Evolutionary conservation across 2,113 vertebrate genomes (phyloP), one percentile per base, ranked within the genome.

Genomic region (Morphnarchus princeps): DNA sequence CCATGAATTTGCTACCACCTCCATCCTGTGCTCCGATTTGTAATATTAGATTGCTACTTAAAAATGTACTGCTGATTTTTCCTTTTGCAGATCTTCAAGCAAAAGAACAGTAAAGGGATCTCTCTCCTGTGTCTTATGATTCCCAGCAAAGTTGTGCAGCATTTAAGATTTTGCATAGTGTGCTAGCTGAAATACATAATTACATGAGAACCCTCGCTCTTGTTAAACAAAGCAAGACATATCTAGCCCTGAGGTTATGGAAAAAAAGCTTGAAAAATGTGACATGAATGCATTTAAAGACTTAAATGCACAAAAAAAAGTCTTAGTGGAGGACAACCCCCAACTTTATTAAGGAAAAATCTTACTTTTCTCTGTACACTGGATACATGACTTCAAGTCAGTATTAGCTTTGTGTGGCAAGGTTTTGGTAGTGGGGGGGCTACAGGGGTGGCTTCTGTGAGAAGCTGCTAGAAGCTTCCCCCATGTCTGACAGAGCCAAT

Each of bases 401-500:
- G 13, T 31, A 45, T 7, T 5, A 6, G 10, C 16, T 22, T 87
- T 76, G 14, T 2, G 0, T 8, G 10, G 14, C 19, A 34, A 55
- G 19, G 22, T 58, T 90, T 36, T 57, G 45, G 15, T 31, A 22
- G n/a, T 3, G 1, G 29, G 22, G 7, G 24, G 50, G 32, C 52
- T 82, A n/a, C 9, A 82, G 45, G 13, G 13, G 4, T 45, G 34
- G 6, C 2, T 76, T 54, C 22, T 28, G n/a, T 26, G 24, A 81
- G 31, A 49, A 54, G 6, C 18, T 84, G 29, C 29, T 14, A 25
- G 73, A 58, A 74, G 62, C 13, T 65, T 38, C 34, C 17, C 26
- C 5, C 4, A 1, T 19, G 38, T 31, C 31, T 1, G 3, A 38
- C 1, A 31, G 7, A 63, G 70, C 25, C 61, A 54, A 43, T 8